These are phyloP conservation scores for Catalaphyllia jardinei DNA, from an alignment of 64 coral and sea anemone genomes.

Conservation along the genomic window DNA sequence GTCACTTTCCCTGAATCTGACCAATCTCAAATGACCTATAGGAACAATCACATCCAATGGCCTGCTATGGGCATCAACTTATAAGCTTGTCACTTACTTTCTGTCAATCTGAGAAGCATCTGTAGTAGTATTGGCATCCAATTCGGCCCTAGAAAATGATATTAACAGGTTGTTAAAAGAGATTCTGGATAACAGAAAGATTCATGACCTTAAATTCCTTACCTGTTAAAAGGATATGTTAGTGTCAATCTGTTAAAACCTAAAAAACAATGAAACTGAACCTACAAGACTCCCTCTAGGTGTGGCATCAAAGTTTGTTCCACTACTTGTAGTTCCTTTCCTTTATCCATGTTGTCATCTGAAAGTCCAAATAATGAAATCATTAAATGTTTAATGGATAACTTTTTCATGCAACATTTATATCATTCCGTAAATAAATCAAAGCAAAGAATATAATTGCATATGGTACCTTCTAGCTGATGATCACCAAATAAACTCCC, in stretches of 20 bases:
- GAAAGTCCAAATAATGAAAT: slow-evolving; percentile 5
- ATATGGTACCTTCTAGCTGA: slow-evolving; percentile 75
- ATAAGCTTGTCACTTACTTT: slow-evolving; percentile 44
- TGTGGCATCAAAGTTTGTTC: slow-evolving; percentile 95
- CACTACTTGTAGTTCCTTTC: slow-evolving; percentile 94
- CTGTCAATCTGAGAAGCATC: slow-evolving; percentile 62
- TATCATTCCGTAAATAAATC: background rate
- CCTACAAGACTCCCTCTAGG: slow-evolving; percentile 88
- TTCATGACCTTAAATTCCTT: no score
- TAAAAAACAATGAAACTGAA: background rate
- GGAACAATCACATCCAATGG: no score
- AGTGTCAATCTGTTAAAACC: no score
- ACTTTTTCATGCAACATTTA: no score
- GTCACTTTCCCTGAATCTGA: no score
- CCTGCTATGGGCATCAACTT: background rate
- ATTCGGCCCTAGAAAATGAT: slow-evolving; percentile 66
- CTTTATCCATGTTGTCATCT: slow-evolving; percentile 98
- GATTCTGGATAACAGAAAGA: background rate
- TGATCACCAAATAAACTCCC: slow-evolving; percentile 99
- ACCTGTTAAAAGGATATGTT: no score
- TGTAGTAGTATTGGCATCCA: slow-evolving; percentile 61
- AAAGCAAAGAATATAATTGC: background rate
- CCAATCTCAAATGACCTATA: no score
- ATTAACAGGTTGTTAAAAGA: background rate
- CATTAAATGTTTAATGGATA: background rate